These are phyloP conservation scores for Rosalia funebris DNA, from an alignment of 2,888 invertebrate genomes.

Conservation along the genomic window DNA sequence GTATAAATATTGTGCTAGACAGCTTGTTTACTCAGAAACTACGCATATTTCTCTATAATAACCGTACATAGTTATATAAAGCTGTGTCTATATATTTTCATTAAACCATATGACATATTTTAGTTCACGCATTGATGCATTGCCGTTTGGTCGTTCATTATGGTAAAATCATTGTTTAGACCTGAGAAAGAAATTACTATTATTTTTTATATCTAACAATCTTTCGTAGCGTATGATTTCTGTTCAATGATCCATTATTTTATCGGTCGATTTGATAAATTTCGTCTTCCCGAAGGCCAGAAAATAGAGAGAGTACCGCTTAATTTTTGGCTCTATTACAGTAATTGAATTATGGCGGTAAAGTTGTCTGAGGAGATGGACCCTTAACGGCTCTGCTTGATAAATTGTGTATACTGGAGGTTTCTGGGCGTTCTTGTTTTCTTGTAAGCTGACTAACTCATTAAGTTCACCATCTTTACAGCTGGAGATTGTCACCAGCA, in stretches of 20 bases:
- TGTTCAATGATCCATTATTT: conserved; percentile 9
- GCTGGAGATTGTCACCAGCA: conserved; percentile 30
- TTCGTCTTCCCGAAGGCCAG: conserved; percentile 12
- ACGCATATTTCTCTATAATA: too few relatives aligned
- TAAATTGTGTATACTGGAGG: conserved; percentile 47
- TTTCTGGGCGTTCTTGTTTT: conserved; percentile 48
- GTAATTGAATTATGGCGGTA: conserved; percentile 25
- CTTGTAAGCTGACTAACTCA: conserved; percentile 49
- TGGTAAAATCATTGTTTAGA: too few relatives aligned
- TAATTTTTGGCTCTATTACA: conserved; percentile 27
- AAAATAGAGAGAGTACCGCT: conserved; percentile 13
- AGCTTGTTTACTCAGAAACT: too few relatives aligned
- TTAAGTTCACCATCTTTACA: conserved; percentile 40
- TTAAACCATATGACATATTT: too few relatives aligned
- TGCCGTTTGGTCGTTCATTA: too few relatives aligned
- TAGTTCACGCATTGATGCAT: too few relatives aligned
- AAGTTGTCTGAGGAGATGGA: conserved; percentile 9
- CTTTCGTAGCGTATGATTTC: conserved; percentile 6
- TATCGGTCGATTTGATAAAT: conserved; percentile 19
- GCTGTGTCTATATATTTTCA: too few relatives aligned
- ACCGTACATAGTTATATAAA: too few relatives aligned
- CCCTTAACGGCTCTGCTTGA: conserved; percentile 35
- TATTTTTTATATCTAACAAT: too few relatives aligned
- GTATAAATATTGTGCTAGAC: too few relatives aligned
- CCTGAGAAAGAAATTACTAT: too few relatives aligned